These are phyloP conservation scores for Ichneumoninae sp. DNA, from an alignment of 2,888 invertebrate species.

Conservation along the genomic window DNA sequence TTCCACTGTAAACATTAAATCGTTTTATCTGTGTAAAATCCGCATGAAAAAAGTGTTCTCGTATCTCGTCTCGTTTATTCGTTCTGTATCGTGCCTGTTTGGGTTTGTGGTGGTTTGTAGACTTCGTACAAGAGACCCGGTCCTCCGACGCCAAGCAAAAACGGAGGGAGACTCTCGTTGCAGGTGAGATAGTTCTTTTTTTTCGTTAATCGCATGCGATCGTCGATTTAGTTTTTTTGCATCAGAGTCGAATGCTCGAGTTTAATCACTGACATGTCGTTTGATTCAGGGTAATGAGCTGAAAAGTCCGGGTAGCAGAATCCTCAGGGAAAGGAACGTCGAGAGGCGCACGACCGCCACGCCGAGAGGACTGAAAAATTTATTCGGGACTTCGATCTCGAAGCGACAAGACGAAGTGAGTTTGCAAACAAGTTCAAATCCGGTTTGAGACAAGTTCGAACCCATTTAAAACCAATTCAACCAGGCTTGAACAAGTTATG, in stretches of 20 bases:
- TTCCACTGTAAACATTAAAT: background rate
- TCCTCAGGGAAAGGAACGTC: conserved; percentile 77
- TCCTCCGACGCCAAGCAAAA: conserved; percentile 94
- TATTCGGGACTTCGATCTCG: conserved; percentile 73
- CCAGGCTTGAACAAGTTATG: background rate
- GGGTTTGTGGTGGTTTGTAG: conserved; percentile 80
- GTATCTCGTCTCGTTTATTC: conserved; percentile 32
- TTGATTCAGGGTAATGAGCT: conserved; percentile 76
- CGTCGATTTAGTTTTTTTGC: conserved; percentile 4
- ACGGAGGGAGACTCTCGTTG: conserved; percentile 90
- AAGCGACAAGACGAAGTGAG: conserved; percentile 80
- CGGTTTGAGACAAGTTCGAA: background rate
- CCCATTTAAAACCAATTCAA: background rate
- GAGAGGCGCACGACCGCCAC: conserved; percentile 78
- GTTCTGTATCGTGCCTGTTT: conserved; percentile 58
- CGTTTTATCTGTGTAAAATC: conserved; percentile 40
- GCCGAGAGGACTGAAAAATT: conserved; percentile 77
- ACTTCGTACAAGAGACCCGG: conserved; percentile 94
- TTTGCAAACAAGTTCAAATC: conserved; percentile 2
- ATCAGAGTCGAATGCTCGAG: background rate
- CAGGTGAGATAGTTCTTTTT: conserved; percentile 85
- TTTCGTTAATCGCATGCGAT: background rate
- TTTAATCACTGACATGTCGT: background rate
- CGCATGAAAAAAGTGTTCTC: conserved; percentile 22
- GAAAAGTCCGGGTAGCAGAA: conserved; percentile 76